phyloP scores from a whole-genome alignment of 35 echinoderm and acorn worm genomes.

The Lytechinus variegatus region DNA sequence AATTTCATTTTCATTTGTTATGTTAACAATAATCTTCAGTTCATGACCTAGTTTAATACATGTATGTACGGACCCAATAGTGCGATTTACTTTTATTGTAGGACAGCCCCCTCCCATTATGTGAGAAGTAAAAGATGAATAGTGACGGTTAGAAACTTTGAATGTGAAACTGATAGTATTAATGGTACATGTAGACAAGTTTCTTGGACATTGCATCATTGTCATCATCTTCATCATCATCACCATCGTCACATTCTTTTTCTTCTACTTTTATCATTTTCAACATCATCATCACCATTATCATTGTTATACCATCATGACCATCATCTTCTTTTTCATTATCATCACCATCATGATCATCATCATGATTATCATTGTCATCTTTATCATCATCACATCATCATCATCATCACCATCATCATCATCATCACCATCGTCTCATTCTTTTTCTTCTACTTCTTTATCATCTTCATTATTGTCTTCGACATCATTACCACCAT shows the following conservation, averaged over 20 bases:
- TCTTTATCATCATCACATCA: background rate
- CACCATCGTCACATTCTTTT: slow-evolving; percentile 1
- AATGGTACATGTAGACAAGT: too few relatives aligned
- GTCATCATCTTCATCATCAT: background rate
- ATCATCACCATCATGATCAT: background rate
- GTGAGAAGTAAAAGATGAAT: too few relatives aligned
- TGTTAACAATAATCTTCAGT: too few relatives aligned
- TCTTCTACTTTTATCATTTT: too few relatives aligned
- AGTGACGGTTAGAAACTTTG: too few relatives aligned
- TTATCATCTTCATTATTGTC: slow-evolving; percentile 19
- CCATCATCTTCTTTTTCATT: background rate
- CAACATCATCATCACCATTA: background rate
- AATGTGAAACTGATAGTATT: too few relatives aligned
- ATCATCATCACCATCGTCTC: background rate
- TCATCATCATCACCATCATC: slow-evolving; percentile 18
- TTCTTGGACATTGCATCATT: background rate
- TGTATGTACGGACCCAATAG: too few relatives aligned
- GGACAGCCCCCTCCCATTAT: too few relatives aligned
- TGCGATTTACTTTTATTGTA: too few relatives aligned
- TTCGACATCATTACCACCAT: background rate
- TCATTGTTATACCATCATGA: background rate
- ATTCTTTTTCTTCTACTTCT: background rate
- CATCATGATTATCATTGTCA: background rate
- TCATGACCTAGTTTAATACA: too few relatives aligned
- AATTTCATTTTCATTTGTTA: too few relatives aligned